Evolutionary conservation across 2,113 vertebrate species (phyloP).

Genomic region (Brachionichthys hirsutus): DNA sequence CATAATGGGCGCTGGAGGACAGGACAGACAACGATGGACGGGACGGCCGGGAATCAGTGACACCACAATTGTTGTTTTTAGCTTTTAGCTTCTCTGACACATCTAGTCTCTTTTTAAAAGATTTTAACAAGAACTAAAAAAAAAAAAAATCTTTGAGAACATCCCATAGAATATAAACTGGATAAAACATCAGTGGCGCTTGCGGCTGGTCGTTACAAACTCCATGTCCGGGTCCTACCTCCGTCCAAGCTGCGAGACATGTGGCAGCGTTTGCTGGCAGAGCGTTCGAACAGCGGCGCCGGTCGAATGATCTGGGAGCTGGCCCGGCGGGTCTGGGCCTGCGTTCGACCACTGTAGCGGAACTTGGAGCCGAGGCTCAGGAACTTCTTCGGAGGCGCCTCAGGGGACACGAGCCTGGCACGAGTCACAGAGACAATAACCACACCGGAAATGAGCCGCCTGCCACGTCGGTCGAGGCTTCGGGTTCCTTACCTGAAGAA

Average conservation of each 20-base stretch:
- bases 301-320: slow-evolving; percentile 91
- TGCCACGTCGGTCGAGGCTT: too few species aligned
- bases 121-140: too few species aligned
- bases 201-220: neutral
- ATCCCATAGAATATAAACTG: neutral
- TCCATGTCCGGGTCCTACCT: slow-evolving; percentile 70
- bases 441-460: too few species aligned
- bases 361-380: slow-evolving; percentile 96
- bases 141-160: too few species aligned
- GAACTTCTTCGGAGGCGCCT: slow-evolving; percentile 96
- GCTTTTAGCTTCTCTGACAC: too few species aligned
- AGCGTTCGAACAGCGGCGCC: slow-evolving; percentile 90
- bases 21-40: slow-evolving; percentile 17
- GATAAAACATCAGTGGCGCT: neutral
- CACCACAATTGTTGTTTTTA: neutral
- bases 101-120: too few species aligned
- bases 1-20: slow-evolving; percentile 86
- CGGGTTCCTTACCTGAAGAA: slow-evolving; percentile 89
- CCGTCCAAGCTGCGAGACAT: slow-evolving; percentile 94
- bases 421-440: slow-evolving; percentile 38
- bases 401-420: slow-evolving; percentile 88
- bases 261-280: slow-evolving; percentile 92
- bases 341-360: slow-evolving; percentile 93
- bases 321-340: slow-evolving; percentile 91
- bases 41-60: neutral